Evolutionary conservation across 1,140 invertebrate species (phyloP), one percentile per base, ranked within the genome.

Genomic region (Solenopsis fugax): DNA sequence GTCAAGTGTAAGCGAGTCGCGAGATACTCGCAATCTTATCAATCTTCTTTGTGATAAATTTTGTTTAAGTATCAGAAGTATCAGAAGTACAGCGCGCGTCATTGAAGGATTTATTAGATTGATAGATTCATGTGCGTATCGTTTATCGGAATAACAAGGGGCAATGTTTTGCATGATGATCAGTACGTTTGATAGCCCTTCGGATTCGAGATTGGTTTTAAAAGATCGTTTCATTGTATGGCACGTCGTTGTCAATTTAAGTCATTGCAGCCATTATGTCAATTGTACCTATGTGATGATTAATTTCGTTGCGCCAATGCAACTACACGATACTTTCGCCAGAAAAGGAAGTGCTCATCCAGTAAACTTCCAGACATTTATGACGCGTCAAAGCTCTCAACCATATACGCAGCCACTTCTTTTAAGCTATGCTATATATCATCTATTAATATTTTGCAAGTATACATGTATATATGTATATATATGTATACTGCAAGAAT

Each of bases 1-100:
- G 41, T 41, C 41, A 41, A 41, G 41, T 41, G 41, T 41, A 41
- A 41, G 7, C 7, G 41, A 41, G 41, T 7, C 41, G 4, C 41
- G 7, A 41, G 41, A 41, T 41, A 41, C 4, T 37, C 0, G 41
- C 41, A 41, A 41, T 41, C 41, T 41, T 41, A 41, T 41, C 41
- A 41, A 41, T 41, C 41, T 41, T 41, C n/a, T 56, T 24, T 93
- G 52, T n/a, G 41, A 50, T 69, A 48, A 67, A 45, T 13, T 34
- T 64, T 0, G 9, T 67, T 45, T 65, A n/a, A 37, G 54, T 21
- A 56, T 16, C 18, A 37, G 4, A n/a, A n/a, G n/a, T n/a, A n/a
- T 29, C 29, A 29, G 29, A 37, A 69, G 65, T 69, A 24, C 21
- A 50, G 13, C 0, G 41, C n/a, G 64, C 18, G 21, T 21, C n/a